These are phyloP conservation scores for Microtus montanus DNA, from an alignment of 2,113 vertebrate species.

Conservation along the genomic window DNA sequence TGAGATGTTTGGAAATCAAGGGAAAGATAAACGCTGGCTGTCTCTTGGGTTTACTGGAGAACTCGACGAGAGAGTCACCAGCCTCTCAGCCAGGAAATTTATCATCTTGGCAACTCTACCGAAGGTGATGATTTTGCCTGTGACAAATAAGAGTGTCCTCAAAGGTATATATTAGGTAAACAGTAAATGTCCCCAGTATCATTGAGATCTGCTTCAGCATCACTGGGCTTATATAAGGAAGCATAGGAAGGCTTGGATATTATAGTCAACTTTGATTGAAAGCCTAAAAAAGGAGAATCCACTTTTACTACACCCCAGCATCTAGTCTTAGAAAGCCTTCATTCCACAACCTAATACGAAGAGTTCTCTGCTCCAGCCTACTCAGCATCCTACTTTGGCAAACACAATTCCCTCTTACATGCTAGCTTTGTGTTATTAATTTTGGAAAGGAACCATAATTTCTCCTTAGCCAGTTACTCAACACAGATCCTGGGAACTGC, in stretches of 20 bases:
- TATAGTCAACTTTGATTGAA: neutral
- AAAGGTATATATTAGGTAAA: slow-evolving; percentile 71
- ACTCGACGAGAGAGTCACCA: slow-evolving; percentile 72
- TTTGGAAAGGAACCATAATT: neutral
- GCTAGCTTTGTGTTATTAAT: neutral
- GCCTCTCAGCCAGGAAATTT: slow-evolving; percentile 48
- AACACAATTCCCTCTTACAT: neutral
- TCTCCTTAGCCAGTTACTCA: neutral
- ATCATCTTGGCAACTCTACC: slow-evolving; percentile 79
- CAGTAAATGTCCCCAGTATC: slow-evolving; percentile 72
- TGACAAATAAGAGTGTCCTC: slow-evolving; percentile 70
- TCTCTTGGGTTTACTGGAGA: slow-evolving; percentile 67
- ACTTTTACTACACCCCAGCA: neutral
- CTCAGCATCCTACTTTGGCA: neutral
- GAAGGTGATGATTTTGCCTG: slow-evolving; percentile 71
- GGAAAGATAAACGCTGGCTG: slow-evolving; percentile 60
- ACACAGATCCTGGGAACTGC: neutral
- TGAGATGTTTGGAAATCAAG: slow-evolving; percentile 58
- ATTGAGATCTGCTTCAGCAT: slow-evolving; percentile 71
- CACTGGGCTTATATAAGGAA: slow-evolving; percentile 61
- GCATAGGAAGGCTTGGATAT: neutral
- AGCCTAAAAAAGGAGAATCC: neutral
- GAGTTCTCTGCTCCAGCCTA: neutral
- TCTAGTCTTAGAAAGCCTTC: neutral
- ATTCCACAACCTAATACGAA: neutral